Evolutionary conservation across 2,888 invertebrate genomes (phyloP), one percentile per base, ranked within the genome.

Genomic region (Iselma pallidipennis): DNA sequence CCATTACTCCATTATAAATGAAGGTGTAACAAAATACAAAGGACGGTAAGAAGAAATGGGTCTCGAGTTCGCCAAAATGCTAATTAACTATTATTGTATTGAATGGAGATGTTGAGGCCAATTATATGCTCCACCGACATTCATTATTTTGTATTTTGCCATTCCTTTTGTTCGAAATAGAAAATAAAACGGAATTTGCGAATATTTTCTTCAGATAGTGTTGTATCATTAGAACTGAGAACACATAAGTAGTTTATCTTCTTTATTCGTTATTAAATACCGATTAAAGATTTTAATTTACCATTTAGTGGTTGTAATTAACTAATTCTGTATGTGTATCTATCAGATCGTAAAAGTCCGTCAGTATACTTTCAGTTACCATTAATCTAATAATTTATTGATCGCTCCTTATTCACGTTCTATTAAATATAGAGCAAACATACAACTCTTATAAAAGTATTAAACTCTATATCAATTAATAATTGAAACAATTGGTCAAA

Each of bases 1-100:
- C 51, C 25, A 33, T 60, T 55, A 52, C 48, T 61, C 52, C 53
- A 61, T 61, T 52, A 61, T 61, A 42, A 61, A 61, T 56, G 60
- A 56, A 48, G 51, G 31, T 26, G 2, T 31, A 52, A 55, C 45
- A 51, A 28, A 10, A 56, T 29, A 56, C 52, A 61, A 56, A 52
- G 60, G 49, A 19, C 19, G 45, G 23, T 50, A 29, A 7, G 16
- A 7, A 37, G 37, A 7, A 7, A 16, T 37, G 1, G 7, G 6
- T 6, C n/a, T 16, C 5, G 16, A 16, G 2, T 37, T 37, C 23
- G 6, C 19, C 45, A 45, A 21, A 10, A 45, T 45, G 1, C 45
- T 45, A 45, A 45, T 45, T 45, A 45, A 42, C 42, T 42, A 19
- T 42, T 42, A 42, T 42, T 42, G 9, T 45, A 45, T 45, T 21